These are phyloP conservation scores for Ectemnius cavifrons DNA, from an alignment of 2,888 invertebrate genomes.

Conservation along the genomic window DNA sequence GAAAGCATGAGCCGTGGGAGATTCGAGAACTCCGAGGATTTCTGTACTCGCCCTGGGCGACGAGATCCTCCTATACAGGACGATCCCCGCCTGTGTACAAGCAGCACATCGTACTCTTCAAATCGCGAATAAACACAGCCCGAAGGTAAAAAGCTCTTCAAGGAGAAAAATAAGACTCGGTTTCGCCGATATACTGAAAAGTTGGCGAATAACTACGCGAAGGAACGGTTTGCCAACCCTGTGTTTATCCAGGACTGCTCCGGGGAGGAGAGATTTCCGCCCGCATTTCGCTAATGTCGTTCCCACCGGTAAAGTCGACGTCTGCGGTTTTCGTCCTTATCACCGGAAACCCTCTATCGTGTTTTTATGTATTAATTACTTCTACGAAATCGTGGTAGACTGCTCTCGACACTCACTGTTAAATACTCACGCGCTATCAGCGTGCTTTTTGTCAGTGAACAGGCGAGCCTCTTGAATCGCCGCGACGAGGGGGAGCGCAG, in stretches of 20 bases:
- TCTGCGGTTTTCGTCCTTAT: not conserved
- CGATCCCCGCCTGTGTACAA: not conserved
- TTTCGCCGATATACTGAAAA: constrained; percentile 19
- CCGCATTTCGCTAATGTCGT: too few species aligned
- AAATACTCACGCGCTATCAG: not conserved
- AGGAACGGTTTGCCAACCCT: not conserved
- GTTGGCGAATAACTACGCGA: constrained; percentile 46
- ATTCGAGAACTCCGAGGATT: constrained; percentile 32
- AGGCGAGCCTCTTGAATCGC: not conserved
- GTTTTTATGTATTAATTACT: constrained; percentile 6
- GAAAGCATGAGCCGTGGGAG: constrained; percentile 27
- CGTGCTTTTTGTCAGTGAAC: too few species aligned
- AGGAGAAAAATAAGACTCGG: constrained; percentile 10
- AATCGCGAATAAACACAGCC: constrained; percentile 35
- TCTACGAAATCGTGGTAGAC: not conserved
- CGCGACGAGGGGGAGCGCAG: not conserved
- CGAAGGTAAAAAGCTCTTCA: constrained; percentile 1
- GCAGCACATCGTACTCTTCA: constrained; percentile 8
- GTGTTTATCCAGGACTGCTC: too few species aligned
- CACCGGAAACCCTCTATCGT: constrained; percentile 4
- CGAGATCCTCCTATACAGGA: not conserved
- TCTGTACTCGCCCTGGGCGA: not conserved
- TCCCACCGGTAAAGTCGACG: too few species aligned
- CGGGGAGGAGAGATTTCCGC: too few species aligned
- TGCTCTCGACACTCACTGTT: not conserved